Conservation (phyloP, 2,113 vertebrate species). For the Alethe castanea region DNA sequence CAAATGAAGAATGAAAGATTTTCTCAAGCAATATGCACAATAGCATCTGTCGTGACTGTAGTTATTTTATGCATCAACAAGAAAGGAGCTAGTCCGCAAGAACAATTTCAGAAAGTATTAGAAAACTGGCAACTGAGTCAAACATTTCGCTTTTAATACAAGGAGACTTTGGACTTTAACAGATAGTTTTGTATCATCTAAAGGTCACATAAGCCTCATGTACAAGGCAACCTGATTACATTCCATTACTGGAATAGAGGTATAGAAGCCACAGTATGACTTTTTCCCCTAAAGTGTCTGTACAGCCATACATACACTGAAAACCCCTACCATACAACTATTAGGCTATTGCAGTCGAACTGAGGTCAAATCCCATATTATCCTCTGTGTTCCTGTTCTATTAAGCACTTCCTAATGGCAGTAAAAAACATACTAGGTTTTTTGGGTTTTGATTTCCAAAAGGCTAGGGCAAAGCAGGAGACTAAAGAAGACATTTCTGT, state of each 20-base stretch:
- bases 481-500: neutral
- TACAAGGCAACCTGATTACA: neutral
- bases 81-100: neutral
- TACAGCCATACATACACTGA: neutral
- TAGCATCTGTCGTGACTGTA: neutral
- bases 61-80: neutral
- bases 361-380: neutral
- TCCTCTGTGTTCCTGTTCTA: neutral
- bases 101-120: neutral
- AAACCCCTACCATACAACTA: neutral
- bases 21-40: neutral
- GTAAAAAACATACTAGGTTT: neutral
- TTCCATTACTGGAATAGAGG: neutral
- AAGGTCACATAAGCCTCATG: neutral
- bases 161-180: neutral
- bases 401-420: neutral
- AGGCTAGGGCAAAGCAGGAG: neutral
- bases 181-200: neutral
- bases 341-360: neutral
- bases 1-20: slow-evolving; percentile 32
- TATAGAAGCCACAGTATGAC: neutral
- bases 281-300: neutral
- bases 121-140: neutral
- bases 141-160: neutral
- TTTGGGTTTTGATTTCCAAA: fast-evolving